phyloP scores from a whole-genome alignment of 1,140 invertebrate genomes.

The Coboldia fuscipes region DNA sequence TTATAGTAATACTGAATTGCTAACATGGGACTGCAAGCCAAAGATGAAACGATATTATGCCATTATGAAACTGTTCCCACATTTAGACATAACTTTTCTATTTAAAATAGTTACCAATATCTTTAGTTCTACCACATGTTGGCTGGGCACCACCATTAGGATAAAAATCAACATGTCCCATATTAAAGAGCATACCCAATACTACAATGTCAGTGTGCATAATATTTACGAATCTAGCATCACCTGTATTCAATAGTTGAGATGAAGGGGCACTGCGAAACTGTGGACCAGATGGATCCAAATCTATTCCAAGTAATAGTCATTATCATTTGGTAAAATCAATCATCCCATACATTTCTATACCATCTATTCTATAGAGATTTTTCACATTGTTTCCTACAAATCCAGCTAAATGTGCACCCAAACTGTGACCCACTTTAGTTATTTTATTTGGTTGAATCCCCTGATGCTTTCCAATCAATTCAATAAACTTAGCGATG shows the following conservation, averaged over 20 bases:
- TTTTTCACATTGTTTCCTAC: conserved; percentile 26
- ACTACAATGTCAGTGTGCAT: conserved; percentile 48
- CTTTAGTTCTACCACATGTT: conserved; percentile 27
- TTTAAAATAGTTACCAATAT: conserved; percentile 7
- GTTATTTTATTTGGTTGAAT: too few relatives aligned
- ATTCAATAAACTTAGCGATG: too few relatives aligned
- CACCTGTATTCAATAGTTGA: conserved; percentile 8
- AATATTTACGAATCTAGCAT: conserved; percentile 36
- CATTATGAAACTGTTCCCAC: too few relatives aligned
- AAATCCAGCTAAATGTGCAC: conserved; percentile 77
- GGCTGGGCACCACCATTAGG: conserved; percentile 54
- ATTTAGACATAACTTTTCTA: too few relatives aligned
- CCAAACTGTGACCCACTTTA: conserved; percentile 73
- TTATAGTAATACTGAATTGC: too few relatives aligned
- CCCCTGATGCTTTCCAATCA: too few relatives aligned
- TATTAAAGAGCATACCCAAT: conserved; percentile 38
- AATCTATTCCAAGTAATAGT: too few relatives aligned
- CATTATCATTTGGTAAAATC: too few relatives aligned
- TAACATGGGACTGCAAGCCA: too few relatives aligned
- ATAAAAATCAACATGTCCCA: conserved; percentile 52
- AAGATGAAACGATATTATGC: too few relatives aligned
- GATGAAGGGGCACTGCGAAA: conserved; percentile 8
- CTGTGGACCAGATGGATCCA: conserved; percentile 17
- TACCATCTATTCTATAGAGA: too few relatives aligned
- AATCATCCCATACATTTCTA: too few relatives aligned